Percentiles rank a stretch among this genome's conserved stretches.
Conservation (phyloP, 2,888 invertebrate species). For the Euplexia lucipara region DNA sequence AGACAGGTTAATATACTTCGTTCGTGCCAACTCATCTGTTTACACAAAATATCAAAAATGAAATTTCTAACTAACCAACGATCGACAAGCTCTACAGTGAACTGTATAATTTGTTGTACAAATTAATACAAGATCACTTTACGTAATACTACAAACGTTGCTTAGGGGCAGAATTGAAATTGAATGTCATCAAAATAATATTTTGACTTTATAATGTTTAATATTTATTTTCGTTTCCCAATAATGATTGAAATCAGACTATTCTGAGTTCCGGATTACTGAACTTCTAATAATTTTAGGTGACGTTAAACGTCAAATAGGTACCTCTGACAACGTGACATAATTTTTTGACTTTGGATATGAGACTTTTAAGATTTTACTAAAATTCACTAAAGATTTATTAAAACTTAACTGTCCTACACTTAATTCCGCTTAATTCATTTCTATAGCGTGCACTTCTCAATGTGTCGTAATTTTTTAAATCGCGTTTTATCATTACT, state of each 20-base stretch:
- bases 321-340: slow-evolving; percentile 27
- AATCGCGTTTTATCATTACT: too few relatives aligned
- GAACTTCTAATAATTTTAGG: slow-evolving; percentile 18
- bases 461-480: too few relatives aligned
- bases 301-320: slow-evolving; percentile 32
- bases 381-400: too few relatives aligned
- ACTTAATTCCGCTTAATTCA: too few relatives aligned
- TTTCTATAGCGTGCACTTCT: too few relatives aligned
- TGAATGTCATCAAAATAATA: slow-evolving; percentile 25
- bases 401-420: too few relatives aligned
- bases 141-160: slow-evolving; percentile 11
- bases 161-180: slow-evolving; percentile 22
- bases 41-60: slow-evolving; percentile 63
- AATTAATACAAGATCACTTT: slow-evolving; percentile 31
- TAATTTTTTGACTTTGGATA: background rate
- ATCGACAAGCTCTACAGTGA: slow-evolving; percentile 24
- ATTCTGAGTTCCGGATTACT: slow-evolving; percentile 24
- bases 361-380: background rate
- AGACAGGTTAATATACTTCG: slow-evolving; percentile 58
- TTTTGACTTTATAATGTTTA: slow-evolving; percentile 13
- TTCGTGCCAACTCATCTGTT: slow-evolving; percentile 82
- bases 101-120: slow-evolving; percentile 31
- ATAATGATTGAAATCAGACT: slow-evolving; percentile 25
- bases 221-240: slow-evolving; percentile 25
- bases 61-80: slow-evolving; percentile 31